Base-by-base conservation (phyloP, 1,140 invertebrate species). In the Papilio xuthus region DNA sequence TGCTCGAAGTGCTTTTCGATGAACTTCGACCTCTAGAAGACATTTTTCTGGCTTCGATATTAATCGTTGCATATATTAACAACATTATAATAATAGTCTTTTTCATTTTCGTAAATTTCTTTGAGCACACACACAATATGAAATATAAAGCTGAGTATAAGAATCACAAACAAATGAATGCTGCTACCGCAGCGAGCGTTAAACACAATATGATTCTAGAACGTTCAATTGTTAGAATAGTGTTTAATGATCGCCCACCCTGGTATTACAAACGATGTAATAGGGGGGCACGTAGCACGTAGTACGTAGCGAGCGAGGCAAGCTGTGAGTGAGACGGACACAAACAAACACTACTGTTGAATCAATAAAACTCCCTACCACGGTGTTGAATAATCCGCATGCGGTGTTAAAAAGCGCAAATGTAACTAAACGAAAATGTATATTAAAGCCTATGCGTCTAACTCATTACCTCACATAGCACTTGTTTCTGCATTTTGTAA, bases 41-140 rank as follows among this genome's bases (percentile, higher is more conserved):
- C 44, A 88, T 85, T 83, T 91, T 94, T 78, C 84, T 91, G 28
- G 84, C 84, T 32, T 92, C 90, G 15, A 82, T 84, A 81, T 83
- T 81, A 69, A 85, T 28, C 20, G 87, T 79, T 53, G 85, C 56
- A 41, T 80, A 78, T 41, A 84, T 41, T 26, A 87, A 71, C 73
- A 87, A 81, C 42, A 81, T 56, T 67, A 84, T 73, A 60, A 84
- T 60, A 78, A 84, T 56, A 74, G 79, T 87, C 28, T 83, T 85
- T 63, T 87, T 86, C 83, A 85, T 87, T 75, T 77, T 84, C 44
- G 37, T 78, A 72, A 44, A 77, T 78, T 60, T 32, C 13, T 63
- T 67, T 32, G 23, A 47, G 37, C 67, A 23, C n/a, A 76, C 53
- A 63, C 74, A 37, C 15, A 10, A 42, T 23, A n/a, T 42, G 37